These are phyloP conservation scores for Diplodus puntazzo DNA, from an alignment of 2,797 vertebrate species.

Conservation along the genomic window DNA sequence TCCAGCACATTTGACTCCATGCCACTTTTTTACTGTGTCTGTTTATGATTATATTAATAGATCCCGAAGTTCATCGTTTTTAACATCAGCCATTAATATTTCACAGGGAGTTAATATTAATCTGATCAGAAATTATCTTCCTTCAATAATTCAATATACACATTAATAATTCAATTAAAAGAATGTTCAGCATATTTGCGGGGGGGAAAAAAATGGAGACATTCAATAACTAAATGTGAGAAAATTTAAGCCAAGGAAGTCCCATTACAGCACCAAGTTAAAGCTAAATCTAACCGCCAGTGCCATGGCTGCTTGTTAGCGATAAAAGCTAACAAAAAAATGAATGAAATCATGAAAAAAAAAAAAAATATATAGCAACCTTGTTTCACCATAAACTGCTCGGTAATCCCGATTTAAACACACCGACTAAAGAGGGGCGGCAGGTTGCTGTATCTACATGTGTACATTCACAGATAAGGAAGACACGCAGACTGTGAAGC, in stretches of 20 bases:
- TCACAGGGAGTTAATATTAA: constrained; percentile 86
- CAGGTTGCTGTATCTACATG: constrained; percentile 36
- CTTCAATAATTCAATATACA: constrained; percentile 83
- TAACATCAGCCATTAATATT: constrained; percentile 82
- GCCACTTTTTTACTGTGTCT: constrained; percentile 62
- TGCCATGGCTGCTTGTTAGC: neutral
- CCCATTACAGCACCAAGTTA: constrained; percentile 8
- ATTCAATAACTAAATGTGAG: constrained; percentile 57
- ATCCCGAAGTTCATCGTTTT: constrained; percentile 74
- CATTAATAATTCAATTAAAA: constrained; percentile 86
- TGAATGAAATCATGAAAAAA: neutral
- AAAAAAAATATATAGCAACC: constrained; percentile 5
- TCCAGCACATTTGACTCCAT: constrained; percentile 54
- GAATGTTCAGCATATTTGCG: constrained; percentile 75
- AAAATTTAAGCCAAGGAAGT: constrained; percentile 49
- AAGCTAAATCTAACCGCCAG: constrained; percentile 4
- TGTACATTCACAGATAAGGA: constrained; percentile 50
- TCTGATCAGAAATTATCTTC: constrained; percentile 87
- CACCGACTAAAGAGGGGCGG: constrained; percentile 23
- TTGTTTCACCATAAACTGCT: constrained; percentile 38
- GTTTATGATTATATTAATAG: constrained; percentile 82
- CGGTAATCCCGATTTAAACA: constrained; percentile 42
- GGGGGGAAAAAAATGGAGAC: constrained; percentile 24
- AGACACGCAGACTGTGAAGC: constrained; percentile 47
- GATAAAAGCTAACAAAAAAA: constrained; percentile 6